Conservation (phyloP, 1,140 invertebrate species). For the Atta cephalotes region DNA sequence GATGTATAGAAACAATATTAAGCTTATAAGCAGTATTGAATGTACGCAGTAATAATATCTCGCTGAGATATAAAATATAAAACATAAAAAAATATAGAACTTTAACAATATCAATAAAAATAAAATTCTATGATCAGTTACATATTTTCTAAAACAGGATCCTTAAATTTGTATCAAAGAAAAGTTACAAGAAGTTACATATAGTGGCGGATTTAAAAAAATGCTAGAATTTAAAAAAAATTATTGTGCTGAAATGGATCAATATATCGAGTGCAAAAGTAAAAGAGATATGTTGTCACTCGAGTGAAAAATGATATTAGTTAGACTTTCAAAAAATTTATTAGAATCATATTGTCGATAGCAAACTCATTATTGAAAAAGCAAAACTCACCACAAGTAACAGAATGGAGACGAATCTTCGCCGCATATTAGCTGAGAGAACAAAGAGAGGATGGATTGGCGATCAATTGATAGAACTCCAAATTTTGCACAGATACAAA, state of each 20-base stretch:
- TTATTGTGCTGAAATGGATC: neutral
- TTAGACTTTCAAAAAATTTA: neutral
- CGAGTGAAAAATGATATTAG: neutral
- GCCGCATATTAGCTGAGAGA: neutral
- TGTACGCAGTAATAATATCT: neutral
- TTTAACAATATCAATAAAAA: neutral
- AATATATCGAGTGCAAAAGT: neutral
- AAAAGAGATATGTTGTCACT: slow-evolving; percentile 1
- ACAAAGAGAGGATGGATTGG: neutral
- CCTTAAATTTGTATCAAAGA: neutral
- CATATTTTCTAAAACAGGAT: neutral
- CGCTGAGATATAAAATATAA: neutral
- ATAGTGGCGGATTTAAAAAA: neutral
- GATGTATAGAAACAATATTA: no score
- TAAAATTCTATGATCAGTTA: neutral
- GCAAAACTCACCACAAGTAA: slow-evolving; percentile 53
- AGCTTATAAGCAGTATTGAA: neutral
- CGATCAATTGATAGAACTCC: neutral
- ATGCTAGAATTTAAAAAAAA: neutral
- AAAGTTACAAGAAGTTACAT: neutral
- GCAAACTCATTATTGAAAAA: neutral
- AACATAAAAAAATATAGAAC: neutral
- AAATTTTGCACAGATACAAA: neutral
- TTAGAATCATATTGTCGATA: neutral
- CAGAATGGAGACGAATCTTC: slow-evolving; percentile 27